Conservation (phyloP, 1,140 invertebrate genomes). For the Panagrolaimus sp. region DNA sequence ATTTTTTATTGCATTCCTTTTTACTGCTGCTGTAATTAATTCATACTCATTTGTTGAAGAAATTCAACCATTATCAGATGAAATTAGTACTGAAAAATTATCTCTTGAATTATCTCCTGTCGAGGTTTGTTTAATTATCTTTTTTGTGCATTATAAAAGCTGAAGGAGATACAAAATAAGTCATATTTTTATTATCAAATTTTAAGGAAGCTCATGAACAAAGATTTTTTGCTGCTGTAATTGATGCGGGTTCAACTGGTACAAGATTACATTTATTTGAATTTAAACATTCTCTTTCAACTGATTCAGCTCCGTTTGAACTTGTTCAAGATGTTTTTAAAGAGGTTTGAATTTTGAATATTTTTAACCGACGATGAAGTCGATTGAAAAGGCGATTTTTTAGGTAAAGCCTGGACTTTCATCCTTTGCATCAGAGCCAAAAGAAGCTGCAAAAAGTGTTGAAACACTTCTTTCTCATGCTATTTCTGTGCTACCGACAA, state of each 20-base stretch:
- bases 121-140: too few species aligned
- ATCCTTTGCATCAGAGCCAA: conserved; percentile 73
- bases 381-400: conserved; percentile 22
- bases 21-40: too few species aligned
- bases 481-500: conserved; percentile 70
- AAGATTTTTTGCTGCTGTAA: conserved; percentile 76
- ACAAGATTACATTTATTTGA: conserved; percentile 81
- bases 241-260: conserved; percentile 92
- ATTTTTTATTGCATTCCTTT: too few species aligned
- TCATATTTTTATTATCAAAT: too few species aligned
- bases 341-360: conserved; percentile 63
- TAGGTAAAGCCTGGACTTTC: conserved; percentile 76
- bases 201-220: conserved; percentile 48
- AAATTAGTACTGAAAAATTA: too few species aligned
- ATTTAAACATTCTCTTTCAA: conserved; percentile 66
- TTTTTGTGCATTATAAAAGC: too few species aligned
- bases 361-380: conserved; percentile 3
- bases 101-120: too few species aligned
- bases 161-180: too few species aligned
- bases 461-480: conserved; percentile 71
- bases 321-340: conserved; percentile 76
- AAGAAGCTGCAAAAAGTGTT: conserved; percentile 72
- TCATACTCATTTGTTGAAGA: too few species aligned
- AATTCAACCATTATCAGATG: too few species aligned
- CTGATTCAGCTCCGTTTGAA: conserved; percentile 68